phyloP scores from a whole-genome alignment of 2,113 vertebrate genomes.

The Hippocampus comes region DNA sequence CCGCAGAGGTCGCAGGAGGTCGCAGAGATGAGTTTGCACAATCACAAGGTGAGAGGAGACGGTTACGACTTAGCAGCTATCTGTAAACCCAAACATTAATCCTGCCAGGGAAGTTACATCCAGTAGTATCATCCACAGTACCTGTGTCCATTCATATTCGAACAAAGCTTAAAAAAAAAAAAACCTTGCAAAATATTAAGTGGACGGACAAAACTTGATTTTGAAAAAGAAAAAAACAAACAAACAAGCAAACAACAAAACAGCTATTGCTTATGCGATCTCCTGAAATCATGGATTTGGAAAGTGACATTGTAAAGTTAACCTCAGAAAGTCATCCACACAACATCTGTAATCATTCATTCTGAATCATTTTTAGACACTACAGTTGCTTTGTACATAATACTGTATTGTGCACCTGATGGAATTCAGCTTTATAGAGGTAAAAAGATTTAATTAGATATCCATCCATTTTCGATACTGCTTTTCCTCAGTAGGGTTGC shows the following conservation, averaged over 20 bases:
- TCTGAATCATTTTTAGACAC: not conserved
- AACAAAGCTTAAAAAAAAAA: not conserved
- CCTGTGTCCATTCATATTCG: not conserved
- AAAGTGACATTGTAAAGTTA: no score
- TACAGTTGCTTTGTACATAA: no score
- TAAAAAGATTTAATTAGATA: no score
- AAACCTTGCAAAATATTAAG: not conserved
- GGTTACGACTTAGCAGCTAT: not conserved
- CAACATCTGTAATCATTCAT: not conserved
- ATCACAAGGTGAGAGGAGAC: constrained; percentile 82
- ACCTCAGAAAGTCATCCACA: no score
- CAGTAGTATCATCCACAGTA: not conserved
- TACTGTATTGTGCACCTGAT: no score
- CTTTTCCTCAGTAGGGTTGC: no score
- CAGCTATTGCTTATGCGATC: not conserved
- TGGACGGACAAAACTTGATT: not conserved
- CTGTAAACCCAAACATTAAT: not conserved
- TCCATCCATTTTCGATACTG: no score
- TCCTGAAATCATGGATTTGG: not conserved
- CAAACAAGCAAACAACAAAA: not conserved
- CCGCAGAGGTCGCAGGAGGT: constrained; percentile 65
- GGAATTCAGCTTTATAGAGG: no score
- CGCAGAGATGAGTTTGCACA: constrained; percentile 59
- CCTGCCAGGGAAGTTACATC: not conserved
- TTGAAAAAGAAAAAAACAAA: no score